Evolutionary conservation across 2,113 vertebrate species (phyloP).

Genomic region (Sialia sialis): DNA sequence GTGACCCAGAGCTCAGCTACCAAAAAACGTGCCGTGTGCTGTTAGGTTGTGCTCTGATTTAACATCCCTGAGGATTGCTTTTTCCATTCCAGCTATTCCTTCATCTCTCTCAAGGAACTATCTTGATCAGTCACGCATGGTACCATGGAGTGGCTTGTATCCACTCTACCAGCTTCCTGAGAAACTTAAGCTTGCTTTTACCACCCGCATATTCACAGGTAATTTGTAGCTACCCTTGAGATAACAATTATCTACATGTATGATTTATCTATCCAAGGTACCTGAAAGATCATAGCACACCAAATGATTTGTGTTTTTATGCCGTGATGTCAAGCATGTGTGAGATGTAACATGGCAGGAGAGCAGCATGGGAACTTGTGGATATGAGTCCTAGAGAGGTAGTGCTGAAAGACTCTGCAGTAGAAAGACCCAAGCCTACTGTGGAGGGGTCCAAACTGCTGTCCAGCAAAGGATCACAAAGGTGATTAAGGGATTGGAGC

Average conservation of each 20-base stretch:
- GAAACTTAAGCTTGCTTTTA: neutral
- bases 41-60: neutral
- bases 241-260: neutral
- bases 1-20: neutral
- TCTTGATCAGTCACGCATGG: neutral
- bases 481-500: neutral
- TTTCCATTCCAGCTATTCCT: neutral
- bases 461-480: neutral
- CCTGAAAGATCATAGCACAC: neutral
- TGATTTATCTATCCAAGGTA: neutral
- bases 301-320: neutral
- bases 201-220: neutral
- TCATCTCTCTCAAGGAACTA: neutral
- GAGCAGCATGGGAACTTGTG: fast-evolving
- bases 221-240: neutral
- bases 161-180: neutral
- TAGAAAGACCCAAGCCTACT: neutral
- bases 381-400: neutral
- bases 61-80: neutral
- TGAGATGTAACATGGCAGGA: neutral
- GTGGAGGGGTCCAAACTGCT: neutral
- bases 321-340: neutral
- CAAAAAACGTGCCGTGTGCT: neutral
- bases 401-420: neutral
- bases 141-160: neutral